Evolutionary conservation across 2,113 vertebrate species (phyloP).

Genomic region (Delphinus delphis): DNA sequence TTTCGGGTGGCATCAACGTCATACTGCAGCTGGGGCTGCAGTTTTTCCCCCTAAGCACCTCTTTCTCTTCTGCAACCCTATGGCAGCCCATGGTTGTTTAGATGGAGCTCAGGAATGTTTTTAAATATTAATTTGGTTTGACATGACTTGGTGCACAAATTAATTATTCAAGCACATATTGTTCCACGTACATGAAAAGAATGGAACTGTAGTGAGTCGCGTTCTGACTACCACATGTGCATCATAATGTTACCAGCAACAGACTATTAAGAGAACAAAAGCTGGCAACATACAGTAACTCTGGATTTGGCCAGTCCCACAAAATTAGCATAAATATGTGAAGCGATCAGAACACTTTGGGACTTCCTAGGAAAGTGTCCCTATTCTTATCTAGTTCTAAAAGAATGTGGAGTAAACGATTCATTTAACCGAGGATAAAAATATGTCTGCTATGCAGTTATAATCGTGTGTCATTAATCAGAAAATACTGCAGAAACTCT

Average conservation of each 20-base stretch:
- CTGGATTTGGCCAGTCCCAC: conserved; percentile 80
- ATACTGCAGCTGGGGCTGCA: conserved; percentile 40
- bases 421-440: conserved; percentile 86
- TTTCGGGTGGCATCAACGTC: conserved; percentile 1
- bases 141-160: conserved; percentile 76
- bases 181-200: conserved; percentile 73
- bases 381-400: conserved; percentile 82
- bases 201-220: conserved; percentile 41
- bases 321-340: conserved; percentile 86
- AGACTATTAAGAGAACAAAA: conserved; percentile 83
- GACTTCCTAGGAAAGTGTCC: conserved; percentile 81
- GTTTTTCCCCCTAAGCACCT: background rate
- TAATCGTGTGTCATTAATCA: conserved; percentile 89
- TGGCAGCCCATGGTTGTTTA: conserved; percentile 74
- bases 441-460: conserved; percentile 88
- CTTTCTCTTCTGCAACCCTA: conserved; percentile 41
- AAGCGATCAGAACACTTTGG: conserved; percentile 82
- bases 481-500: conserved; percentile 88
- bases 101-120: conserved; percentile 73
- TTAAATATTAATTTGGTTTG: conserved; percentile 79
- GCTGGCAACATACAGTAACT: conserved; percentile 78
- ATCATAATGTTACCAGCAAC: conserved; percentile 77
- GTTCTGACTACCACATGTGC: conserved; percentile 63
- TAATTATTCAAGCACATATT: conserved; percentile 80
- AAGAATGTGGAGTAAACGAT: conserved; percentile 86